Evolutionary conservation across 1,140 invertebrate genomes (phyloP).

Genomic region (Drosophila eugracilis): DNA sequence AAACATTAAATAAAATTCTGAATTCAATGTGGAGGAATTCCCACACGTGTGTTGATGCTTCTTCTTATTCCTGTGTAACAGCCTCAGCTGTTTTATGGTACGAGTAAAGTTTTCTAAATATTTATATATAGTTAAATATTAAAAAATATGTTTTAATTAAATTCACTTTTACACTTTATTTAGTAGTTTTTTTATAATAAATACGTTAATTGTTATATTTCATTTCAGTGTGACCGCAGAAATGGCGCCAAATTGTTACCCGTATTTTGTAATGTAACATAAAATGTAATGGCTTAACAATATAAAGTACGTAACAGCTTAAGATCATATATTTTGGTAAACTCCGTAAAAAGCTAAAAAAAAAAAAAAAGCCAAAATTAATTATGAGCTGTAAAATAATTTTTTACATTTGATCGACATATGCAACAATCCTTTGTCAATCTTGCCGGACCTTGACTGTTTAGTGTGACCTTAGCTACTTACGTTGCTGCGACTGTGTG

Average conservation of each 20-base stretch:
- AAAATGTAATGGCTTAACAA: slow-evolving; percentile 1
- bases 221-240: not conserved
- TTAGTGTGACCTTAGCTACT: slow-evolving; percentile 9
- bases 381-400: no score
- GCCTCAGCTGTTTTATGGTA: slow-evolving; percentile 26
- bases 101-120: no score
- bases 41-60: slow-evolving; percentile 48
- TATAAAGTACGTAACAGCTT: no score
- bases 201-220: not conserved
- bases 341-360: not conserved
- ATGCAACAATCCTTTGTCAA: no score
- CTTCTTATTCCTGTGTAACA: not conserved
- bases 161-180: not conserved
- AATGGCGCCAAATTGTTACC: not conserved
- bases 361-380: not conserved
- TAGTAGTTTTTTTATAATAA: not conserved
- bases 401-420: no score
- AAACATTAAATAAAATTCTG: slow-evolving; percentile 46
- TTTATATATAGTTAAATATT: no score
- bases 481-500: not conserved
- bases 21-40: not conserved
- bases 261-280: no score
- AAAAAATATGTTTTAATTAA: not conserved
- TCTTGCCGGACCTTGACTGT: not conserved
- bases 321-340: not conserved